Evolutionary conservation across 2,888 invertebrate genomes (phyloP).

Genomic region (Conomelus anceps): DNA sequence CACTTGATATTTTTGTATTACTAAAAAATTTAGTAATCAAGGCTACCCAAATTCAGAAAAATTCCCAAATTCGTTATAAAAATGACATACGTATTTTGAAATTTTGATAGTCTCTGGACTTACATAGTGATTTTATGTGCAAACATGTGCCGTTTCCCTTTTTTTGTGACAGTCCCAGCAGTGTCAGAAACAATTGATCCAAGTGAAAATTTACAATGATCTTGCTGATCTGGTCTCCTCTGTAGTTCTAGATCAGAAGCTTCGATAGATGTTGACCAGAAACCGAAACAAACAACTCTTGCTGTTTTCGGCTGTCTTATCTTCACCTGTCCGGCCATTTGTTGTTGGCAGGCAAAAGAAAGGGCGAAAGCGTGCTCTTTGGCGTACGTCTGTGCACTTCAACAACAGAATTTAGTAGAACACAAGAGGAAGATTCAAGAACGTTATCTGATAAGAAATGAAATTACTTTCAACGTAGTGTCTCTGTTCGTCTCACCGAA

Average conservation of each 20-base stretch:
- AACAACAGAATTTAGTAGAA: background rate
- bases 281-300: background rate
- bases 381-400: background rate
- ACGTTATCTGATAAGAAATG: background rate
- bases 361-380: background rate
- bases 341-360: background rate
- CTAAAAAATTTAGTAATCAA: too few relatives aligned
- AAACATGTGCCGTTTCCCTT: too few relatives aligned
- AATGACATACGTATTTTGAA: too few relatives aligned
- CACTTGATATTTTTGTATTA: too few relatives aligned
- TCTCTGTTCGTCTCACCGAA: background rate
- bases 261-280: background rate
- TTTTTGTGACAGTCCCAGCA: too few relatives aligned
- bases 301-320: background rate
- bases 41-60: too few relatives aligned
- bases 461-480: background rate
- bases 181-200: too few relatives aligned
- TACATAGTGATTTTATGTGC: too few relatives aligned
- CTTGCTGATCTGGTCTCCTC: background rate
- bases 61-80: too few relatives aligned
- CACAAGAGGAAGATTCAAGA: background rate
- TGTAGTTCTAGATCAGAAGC: background rate
- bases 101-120: too few relatives aligned
- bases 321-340: background rate
- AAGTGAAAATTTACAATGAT: background rate